Evolutionary conservation across 2,797 vertebrate genomes (phyloP).

Genomic region (Lithobates sylvaticus): DNA sequence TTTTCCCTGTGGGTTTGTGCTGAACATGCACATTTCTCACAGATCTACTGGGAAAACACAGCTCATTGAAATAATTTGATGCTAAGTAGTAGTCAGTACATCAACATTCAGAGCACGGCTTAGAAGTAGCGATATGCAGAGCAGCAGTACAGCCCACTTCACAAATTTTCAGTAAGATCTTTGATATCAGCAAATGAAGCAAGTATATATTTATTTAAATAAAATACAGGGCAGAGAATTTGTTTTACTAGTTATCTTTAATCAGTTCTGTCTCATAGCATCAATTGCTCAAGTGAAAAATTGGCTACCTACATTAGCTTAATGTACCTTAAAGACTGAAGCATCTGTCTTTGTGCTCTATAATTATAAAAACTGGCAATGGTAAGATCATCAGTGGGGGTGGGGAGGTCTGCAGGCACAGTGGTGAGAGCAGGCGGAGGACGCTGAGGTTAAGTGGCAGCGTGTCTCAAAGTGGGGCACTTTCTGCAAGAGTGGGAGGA

Average conservation of each 20-base stretch:
- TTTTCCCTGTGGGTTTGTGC: conserved; percentile 48
- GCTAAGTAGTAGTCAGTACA: conserved; percentile 27
- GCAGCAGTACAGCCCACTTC: conserved; percentile 1
- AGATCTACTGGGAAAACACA: conserved; percentile 37
- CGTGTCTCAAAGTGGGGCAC: too few relatives aligned
- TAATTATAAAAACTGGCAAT: conserved; percentile 7
- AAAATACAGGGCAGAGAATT: background rate
- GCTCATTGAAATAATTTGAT: conserved; percentile 44
- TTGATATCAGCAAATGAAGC: conserved; percentile 23
- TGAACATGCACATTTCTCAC: conserved; percentile 47
- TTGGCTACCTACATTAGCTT: conserved; percentile 4
- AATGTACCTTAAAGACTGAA: conserved; percentile 29
- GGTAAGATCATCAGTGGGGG: too few relatives aligned
- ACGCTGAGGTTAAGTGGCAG: too few relatives aligned
- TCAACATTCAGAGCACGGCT: conserved; percentile 17
- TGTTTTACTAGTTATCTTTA: conserved; percentile 1
- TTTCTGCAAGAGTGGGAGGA: too few relatives aligned
- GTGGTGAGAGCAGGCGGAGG: too few relatives aligned
- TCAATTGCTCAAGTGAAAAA: conserved; percentile 4
- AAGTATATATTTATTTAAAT: background rate
- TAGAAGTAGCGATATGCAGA: conserved; percentile 33
- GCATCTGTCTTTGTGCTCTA: conserved; percentile 38
- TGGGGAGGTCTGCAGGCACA: too few relatives aligned
- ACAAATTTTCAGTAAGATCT: conserved; percentile 3
- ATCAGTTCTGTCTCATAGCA: conserved; percentile 19